Percentiles rank a stretch among this genome's conserved stretches.
Conservation (phyloP, 2,888 invertebrate species). For the Neria commutata region DNA sequence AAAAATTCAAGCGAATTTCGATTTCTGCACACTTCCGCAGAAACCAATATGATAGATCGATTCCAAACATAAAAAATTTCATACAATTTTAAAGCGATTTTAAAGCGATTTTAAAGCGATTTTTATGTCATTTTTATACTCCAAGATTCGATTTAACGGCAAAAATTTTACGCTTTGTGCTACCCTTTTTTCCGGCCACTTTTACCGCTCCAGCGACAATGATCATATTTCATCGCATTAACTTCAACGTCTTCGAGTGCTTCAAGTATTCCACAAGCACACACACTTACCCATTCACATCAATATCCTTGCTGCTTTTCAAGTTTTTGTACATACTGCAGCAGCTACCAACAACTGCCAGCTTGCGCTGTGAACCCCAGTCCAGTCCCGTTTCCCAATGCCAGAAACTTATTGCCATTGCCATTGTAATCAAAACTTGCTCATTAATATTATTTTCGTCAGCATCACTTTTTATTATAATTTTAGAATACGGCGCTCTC, state of each 20-base stretch:
- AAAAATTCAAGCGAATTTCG: no score
- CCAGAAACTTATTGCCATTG: constrained; percentile 32
- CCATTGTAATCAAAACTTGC: constrained; percentile 45
- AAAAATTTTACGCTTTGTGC: no score
- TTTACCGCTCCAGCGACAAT: neutral
- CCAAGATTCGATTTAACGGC: no score
- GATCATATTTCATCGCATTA: constrained; percentile 17
- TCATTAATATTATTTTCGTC: constrained; percentile 45
- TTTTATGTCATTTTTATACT: no score
- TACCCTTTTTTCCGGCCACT: neutral
- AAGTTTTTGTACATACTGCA: no score
- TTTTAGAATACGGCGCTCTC: neutral
- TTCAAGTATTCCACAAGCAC: neutral
- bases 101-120: no score
- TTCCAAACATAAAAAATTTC: no score
- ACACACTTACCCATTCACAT: neutral
- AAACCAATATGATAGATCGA: no score
- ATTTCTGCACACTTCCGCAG: no score
- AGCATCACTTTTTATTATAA: neutral
- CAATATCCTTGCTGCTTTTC: neutral
- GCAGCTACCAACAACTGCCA: neutral
- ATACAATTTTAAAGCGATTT: no score
- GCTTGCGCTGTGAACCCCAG: neutral
- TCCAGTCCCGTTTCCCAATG: constrained; percentile 22
- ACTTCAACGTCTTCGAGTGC: no score